Evolutionary conservation across 2,113 vertebrate species (phyloP), one percentile per base, ranked within the genome.

Genomic region (Archocentrus centrarchus): DNA sequence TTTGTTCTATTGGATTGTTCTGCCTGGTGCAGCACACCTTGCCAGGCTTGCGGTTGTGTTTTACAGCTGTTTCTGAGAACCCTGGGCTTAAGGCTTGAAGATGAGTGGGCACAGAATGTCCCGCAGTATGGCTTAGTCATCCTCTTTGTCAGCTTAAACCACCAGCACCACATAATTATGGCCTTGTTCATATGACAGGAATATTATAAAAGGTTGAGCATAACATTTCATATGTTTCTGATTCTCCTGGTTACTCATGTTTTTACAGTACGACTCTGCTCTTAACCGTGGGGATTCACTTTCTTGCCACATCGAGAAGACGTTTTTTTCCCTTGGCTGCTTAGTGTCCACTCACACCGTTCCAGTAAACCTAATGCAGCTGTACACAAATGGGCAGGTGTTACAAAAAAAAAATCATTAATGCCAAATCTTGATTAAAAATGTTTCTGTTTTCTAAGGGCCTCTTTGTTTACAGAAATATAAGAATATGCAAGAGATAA

Each of bases 51-150:
- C 32, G 88, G 92, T 92, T 35, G 24, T 88, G 90, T 88, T 88
- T 89, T 89, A 92, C 87, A 91, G 88, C 85, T 88, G 89, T 86
- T 90, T 79, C 57, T 66, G 86, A 91, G 86, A 89, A 90, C 78
- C 81, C 93, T 86, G 85, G 88, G 81, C 77, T 90, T 64, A 44
- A 82, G 63, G 86, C 81, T 87, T 75, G 60, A 85, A 84, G 91
- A 93, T 89, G 92, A 93, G 92, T 87, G 90, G 93, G 93, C 88
- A 91, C 77, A 91, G 79, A 92, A 92, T 87, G 86, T 92, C 91
- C 91, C 78, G 50, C 86, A 89, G 81, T 87, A 78, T 32, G 70
- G 88, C 94, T 92, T 92, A 94, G 92, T 94, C 94, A 94, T 94
- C 90, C 91, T 91, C 91, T 93, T 89, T 93, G 92, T 91, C 92